A percentile compares a stretch with the other conserved stretches of the same genome.
Conservation (phyloP, 2,797 vertebrate genomes). For the Rhinatrema bivittatum region DNA sequence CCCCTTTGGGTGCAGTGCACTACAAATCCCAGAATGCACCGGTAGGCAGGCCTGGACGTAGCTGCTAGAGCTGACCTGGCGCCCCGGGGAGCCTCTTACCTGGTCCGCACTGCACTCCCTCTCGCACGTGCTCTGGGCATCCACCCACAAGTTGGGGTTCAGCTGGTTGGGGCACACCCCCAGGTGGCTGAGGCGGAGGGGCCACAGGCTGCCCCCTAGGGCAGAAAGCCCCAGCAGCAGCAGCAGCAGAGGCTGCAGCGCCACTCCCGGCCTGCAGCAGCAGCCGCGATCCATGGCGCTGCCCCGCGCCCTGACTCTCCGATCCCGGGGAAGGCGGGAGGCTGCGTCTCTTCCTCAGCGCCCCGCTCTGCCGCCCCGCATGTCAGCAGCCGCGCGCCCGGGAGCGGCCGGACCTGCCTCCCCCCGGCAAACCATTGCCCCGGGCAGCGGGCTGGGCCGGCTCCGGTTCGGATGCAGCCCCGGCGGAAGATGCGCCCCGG, state of each 20-base stretch:
- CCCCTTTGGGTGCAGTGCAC: too few relatives aligned
- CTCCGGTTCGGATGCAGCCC: background rate
- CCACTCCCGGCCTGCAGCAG: background rate
- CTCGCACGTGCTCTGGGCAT: constrained; percentile 97
- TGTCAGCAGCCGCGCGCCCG: background rate
- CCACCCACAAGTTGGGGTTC: constrained; percentile 90
- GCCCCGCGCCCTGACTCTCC: constrained; percentile 6
- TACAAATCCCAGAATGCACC: too few relatives aligned
- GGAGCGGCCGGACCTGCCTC: background rate
- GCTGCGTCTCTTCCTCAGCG: constrained; percentile 2
- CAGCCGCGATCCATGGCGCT: too few relatives aligned
- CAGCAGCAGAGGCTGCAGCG: constrained; percentile 14
- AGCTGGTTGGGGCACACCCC: constrained; percentile 92
- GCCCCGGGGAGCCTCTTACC: too few relatives aligned
- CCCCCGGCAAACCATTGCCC: constrained; percentile 5
- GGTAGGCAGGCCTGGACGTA: too few relatives aligned
- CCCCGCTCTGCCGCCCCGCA: background rate
- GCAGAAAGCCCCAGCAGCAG: constrained; percentile 22
- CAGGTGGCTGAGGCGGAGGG: constrained; percentile 47
- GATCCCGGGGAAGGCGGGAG: background rate
- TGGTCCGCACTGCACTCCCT: constrained; percentile 78
- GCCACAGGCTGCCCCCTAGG: constrained; percentile 49
- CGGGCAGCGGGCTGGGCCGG: background rate
- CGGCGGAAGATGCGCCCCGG: background rate
- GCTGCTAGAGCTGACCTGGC: too few relatives aligned